phyloP scores from a whole-genome alignment of 2,888 invertebrate species.

The Watsonalla binaria region DNA sequence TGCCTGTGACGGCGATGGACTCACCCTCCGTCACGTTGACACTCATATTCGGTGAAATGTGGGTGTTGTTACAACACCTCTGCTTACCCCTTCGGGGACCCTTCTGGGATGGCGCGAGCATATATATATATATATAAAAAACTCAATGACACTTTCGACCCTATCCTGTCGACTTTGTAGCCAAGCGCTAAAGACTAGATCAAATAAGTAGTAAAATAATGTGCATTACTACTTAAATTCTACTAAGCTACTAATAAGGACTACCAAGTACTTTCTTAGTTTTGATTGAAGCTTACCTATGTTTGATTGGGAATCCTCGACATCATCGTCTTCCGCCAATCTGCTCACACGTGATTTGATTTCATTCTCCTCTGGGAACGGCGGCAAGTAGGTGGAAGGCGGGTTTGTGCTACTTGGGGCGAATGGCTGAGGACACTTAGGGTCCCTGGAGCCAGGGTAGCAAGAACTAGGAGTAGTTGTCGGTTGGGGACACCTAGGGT shows the following conservation, averaged over 20 bases:
- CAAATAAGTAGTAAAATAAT: too few relatives aligned
- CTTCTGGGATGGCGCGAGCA: too few relatives aligned
- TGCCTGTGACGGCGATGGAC: too few relatives aligned
- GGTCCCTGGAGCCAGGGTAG: slow-evolving; percentile 60
- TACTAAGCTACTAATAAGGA: not conserved
- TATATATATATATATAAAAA: too few relatives aligned
- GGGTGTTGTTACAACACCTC: too few relatives aligned
- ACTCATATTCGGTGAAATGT: too few relatives aligned
- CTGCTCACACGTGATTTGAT: slow-evolving; percentile 45
- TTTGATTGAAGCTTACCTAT: slow-evolving; percentile 38
- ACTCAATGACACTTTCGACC: too few relatives aligned
- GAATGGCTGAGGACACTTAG: slow-evolving; percentile 65
- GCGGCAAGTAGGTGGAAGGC: slow-evolving; percentile 69
- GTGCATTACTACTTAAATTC: too few relatives aligned
- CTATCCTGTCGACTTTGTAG: too few relatives aligned
- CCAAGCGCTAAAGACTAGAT: too few relatives aligned
- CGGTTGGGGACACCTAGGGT: slow-evolving; percentile 44
- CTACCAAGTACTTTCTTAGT: not conserved
- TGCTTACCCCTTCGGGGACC: too few relatives aligned
- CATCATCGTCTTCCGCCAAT: slow-evolving; percentile 40
- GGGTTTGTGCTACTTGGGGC: slow-evolving; percentile 63
- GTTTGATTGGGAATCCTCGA: slow-evolving; percentile 43
- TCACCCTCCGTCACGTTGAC: too few relatives aligned
- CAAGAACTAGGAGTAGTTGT: slow-evolving; percentile 57
- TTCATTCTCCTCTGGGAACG: slow-evolving; percentile 64